Conservation (phyloP, 2,888 invertebrate genomes). For the Stenodema calcarata region DNA sequence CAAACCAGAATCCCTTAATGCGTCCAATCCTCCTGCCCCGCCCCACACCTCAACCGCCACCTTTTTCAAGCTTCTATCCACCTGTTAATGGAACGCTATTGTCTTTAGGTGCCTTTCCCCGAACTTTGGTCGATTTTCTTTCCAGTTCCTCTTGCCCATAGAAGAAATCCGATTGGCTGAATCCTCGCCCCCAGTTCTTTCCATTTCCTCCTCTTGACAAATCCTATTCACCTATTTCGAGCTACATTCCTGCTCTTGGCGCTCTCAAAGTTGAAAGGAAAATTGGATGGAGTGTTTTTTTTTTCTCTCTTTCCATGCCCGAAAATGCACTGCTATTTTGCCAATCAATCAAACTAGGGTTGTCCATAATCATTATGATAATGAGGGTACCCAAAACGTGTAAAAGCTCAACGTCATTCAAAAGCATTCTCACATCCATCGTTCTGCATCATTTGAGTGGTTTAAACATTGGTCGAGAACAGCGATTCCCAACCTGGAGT, state of each 20-base stretch:
- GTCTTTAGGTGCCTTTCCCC: conserved; percentile 20
- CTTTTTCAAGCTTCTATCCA: conserved; percentile 16
- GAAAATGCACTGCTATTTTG: neutral
- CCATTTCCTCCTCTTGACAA: conserved; percentile 13
- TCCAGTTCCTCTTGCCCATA: conserved; percentile 2
- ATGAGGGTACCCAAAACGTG: too few relatives aligned
- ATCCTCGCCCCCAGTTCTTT: neutral
- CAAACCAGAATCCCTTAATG: neutral
- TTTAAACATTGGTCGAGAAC: too few relatives aligned
- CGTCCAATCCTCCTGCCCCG: neutral
- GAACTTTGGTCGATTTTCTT: conserved; percentile 33
- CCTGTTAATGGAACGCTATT: conserved; percentile 39
- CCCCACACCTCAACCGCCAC: neutral
- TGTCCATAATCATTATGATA: too few relatives aligned
- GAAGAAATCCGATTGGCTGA: conserved; percentile 34
- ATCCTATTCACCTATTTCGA: conserved; percentile 22
- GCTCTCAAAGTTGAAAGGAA: neutral
- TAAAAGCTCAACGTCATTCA: too few relatives aligned
- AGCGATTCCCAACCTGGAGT: too few relatives aligned
- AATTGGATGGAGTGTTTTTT: neutral
- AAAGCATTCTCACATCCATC: too few relatives aligned
- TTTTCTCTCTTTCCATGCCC: neutral
- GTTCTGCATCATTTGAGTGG: too few relatives aligned
- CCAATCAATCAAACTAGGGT: too few relatives aligned
- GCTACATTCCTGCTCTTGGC: neutral